A percentile compares a stretch with the other conserved stretches of the same genome.
phyloP scores from a whole-genome alignment of 2,797 vertebrate species.

The Alauda arvensis region DNA sequence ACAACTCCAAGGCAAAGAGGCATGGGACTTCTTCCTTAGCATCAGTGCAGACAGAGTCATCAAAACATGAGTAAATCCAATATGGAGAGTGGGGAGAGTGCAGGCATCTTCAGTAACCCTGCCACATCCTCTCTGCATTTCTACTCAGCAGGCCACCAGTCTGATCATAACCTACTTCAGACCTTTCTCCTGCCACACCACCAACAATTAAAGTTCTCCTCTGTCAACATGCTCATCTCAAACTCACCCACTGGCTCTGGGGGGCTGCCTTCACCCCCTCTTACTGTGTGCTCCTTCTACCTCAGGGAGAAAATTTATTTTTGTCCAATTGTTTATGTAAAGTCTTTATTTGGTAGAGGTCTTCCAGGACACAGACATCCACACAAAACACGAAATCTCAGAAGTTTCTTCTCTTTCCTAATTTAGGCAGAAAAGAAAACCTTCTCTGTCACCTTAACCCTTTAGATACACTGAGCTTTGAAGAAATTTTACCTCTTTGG shows the following conservation, averaged over 20 bases:
- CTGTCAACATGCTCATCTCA: not conserved
- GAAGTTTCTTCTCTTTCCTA: not conserved
- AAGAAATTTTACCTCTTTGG: not conserved
- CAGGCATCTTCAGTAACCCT: not conserved
- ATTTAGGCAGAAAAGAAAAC: not conserved
- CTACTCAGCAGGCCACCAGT: not conserved
- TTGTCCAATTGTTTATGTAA: not conserved
- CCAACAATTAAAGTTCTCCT: not conserved
- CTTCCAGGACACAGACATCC: not conserved
- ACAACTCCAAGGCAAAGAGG: not conserved
- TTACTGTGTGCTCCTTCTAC: not conserved
- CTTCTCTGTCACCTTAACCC: not conserved
- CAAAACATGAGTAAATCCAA: not conserved
- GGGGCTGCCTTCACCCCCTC: not conserved
- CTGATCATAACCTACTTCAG: not conserved
- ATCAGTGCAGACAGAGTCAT: not conserved
- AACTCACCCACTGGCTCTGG: not conserved
- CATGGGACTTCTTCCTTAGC: not conserved
- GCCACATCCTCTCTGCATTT: not conserved
- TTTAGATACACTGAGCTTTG: not conserved
- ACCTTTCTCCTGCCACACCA: not conserved
- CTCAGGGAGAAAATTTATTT: not conserved
- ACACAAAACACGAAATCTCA: not conserved
- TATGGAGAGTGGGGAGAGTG: not conserved
- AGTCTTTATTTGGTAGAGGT: constrained; percentile 5